Evolutionary conservation across 1,140 invertebrate genomes (phyloP).

Genomic region (Psix sp.): DNA sequence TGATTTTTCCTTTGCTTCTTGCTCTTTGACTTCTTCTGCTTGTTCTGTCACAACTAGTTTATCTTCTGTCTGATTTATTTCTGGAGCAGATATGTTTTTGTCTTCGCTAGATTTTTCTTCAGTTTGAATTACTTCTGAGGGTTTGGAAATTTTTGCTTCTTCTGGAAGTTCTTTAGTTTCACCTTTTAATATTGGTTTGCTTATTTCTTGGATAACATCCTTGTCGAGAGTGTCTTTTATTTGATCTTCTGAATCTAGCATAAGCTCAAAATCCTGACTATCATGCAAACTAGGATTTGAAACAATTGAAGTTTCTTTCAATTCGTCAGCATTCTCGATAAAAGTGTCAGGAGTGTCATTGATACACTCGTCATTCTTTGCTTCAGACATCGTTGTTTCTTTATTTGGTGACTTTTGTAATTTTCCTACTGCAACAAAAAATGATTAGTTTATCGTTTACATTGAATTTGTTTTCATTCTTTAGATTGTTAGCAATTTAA

Average conservation of each 20-base stretch:
- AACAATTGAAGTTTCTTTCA: constrained; percentile 8
- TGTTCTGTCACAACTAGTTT: background rate
- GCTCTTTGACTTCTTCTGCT: too few relatives aligned
- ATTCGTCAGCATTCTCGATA: constrained; percentile 23
- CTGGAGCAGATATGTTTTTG: background rate
- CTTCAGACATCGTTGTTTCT: constrained; percentile 4
- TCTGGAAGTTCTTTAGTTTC: background rate
- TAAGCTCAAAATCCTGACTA: constrained; percentile 67
- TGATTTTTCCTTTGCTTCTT: background rate
- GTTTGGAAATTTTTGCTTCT: too few relatives aligned
- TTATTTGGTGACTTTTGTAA: background rate
- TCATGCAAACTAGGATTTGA: constrained; percentile 32
- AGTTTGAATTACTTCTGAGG: too few relatives aligned
- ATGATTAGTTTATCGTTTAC: too few relatives aligned
- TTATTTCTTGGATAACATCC: background rate
- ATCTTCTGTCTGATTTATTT: background rate
- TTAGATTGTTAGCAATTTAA: too few relatives aligned
- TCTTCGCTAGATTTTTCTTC: background rate
- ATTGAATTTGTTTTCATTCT: too few relatives aligned
- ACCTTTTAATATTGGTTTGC: background rate
- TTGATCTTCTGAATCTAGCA: constrained; percentile 23
- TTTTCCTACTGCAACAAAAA: too few relatives aligned
- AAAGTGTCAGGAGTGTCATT: constrained; percentile 46
- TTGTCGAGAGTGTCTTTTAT: background rate
- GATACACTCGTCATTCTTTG: constrained; percentile 13